These are phyloP conservation scores for Zootoca vivipara DNA, from an alignment of 2,113 vertebrate genomes.

Conservation along the genomic window DNA sequence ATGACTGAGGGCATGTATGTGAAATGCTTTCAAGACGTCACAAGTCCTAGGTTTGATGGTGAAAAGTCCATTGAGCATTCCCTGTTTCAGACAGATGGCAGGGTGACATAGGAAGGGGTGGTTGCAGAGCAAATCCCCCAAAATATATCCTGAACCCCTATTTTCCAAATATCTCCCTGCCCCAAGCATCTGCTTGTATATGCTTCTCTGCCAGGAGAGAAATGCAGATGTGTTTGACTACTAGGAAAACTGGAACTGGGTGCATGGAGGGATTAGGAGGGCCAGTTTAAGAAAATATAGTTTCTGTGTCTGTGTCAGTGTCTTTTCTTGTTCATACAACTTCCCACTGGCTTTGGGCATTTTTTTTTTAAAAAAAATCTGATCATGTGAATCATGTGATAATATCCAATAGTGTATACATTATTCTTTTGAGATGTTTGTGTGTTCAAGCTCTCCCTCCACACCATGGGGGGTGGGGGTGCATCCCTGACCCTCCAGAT, in stretches of 20 bases:
- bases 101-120: neutral
- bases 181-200: neutral
- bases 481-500: neutral
- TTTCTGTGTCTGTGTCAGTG: neutral
- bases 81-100: neutral
- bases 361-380: neutral
- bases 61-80: neutral
- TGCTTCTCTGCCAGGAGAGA: neutral
- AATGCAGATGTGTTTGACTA: neutral
- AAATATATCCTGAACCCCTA: neutral
- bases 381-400: neutral
- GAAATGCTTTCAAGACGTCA: neutral
- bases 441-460: neutral
- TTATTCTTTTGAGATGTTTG: neutral
- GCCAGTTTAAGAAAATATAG: neutral
- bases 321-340: neutral
- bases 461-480: neutral
- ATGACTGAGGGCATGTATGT: neutral
- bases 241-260: neutral
- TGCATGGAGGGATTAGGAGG: neutral
- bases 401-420: neutral
- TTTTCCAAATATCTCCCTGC: neutral
- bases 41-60: neutral
- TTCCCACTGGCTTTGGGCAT: neutral
- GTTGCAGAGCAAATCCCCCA: too few species aligned